phyloP scores from a whole-genome alignment of 2,113 vertebrate species.

The Ceuthmochares aereus region DNA sequence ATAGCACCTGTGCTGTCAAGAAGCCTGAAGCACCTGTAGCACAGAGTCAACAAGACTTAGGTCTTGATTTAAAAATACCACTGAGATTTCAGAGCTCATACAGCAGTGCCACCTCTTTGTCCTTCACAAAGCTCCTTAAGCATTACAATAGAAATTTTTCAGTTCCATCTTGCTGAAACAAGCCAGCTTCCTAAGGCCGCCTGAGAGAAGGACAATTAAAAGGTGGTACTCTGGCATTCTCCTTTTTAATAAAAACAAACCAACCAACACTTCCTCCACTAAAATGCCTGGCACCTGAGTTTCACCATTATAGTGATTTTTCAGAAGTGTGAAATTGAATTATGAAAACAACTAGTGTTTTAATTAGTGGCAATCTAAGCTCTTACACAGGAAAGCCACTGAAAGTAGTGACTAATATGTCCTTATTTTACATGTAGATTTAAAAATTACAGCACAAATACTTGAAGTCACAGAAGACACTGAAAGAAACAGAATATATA shows the following conservation, averaged over 20 bases:
- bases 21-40: background rate
- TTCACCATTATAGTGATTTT: background rate
- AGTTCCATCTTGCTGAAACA: background rate
- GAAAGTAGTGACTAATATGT: background rate
- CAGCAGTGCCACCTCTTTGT: background rate
- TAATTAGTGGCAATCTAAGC: background rate
- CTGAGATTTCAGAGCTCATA: background rate
- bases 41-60: fast-evolving
- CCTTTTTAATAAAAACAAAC: background rate
- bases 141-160: background rate
- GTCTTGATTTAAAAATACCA: background rate
- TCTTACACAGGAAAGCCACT: background rate
- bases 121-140: background rate
- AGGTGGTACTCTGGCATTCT: background rate
- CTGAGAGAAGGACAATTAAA: background rate
- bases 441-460: background rate
- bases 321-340: background rate
- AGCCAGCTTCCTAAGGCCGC: background rate
- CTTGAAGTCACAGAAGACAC: background rate
- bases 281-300: background rate
- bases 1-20: background rate
- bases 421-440: background rate
- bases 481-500: background rate
- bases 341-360: fast-evolving
- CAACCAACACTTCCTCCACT: background rate